Conservation (phyloP, 2,888 invertebrate genomes). For the Eristalinus sepulchralis region DNA sequence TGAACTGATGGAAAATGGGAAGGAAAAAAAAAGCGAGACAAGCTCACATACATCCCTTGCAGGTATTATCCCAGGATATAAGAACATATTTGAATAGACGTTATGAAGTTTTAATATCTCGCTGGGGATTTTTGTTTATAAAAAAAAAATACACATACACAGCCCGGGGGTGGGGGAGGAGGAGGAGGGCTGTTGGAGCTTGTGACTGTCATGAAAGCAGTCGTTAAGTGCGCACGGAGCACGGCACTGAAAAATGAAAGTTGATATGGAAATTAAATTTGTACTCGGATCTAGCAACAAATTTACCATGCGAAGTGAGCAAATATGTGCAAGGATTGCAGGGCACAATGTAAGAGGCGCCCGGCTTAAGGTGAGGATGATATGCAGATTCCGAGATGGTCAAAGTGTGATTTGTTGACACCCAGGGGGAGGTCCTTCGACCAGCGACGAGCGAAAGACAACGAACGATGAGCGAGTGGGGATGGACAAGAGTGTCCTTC, state of each 20-base stretch:
- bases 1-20: conserved; percentile 65
- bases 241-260: not conserved
- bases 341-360: not conserved
- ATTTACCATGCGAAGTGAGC: not conserved
- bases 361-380: too few relatives aligned
- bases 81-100: conserved; percentile 73
- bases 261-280: conserved; percentile 38
- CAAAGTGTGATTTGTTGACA: too few relatives aligned
- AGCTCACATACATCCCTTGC: conserved; percentile 62
- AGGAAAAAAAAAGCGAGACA: not conserved
- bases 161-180: conserved; percentile 14
- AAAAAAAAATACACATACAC: conserved; percentile 11
- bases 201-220: conserved; percentile 1
- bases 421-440: too few relatives aligned
- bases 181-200: not conserved
- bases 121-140: conserved; percentile 66
- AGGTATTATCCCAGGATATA: conserved; percentile 72
- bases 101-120: conserved; percentile 73
- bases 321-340: not conserved
- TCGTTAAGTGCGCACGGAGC: conserved; percentile 2
- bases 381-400: too few relatives aligned
- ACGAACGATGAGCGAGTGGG: too few relatives aligned
- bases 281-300: conserved; percentile 3
- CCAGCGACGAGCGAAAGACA: too few relatives aligned
- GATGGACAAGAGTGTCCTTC: too few relatives aligned